Evolutionary conservation across 2,888 invertebrate genomes (phyloP), one percentile per base, ranked within the genome.

Genomic region (Pammene aurita): DNA sequence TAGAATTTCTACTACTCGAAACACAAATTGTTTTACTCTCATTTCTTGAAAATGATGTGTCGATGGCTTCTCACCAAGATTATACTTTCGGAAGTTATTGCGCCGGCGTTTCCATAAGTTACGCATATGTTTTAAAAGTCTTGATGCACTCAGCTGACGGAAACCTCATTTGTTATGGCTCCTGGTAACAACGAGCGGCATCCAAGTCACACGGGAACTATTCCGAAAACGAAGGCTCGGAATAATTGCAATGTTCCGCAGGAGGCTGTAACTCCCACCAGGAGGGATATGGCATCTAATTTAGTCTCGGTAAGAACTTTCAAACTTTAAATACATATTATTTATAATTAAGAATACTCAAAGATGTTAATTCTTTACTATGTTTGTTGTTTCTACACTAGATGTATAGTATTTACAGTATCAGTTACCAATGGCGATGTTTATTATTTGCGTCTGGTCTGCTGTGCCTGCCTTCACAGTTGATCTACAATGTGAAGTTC

Each of bases 161-260:
- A 75, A 76, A 76, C 52, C 63, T 44, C 64, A 48, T 48, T 55
- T 87, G 89, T 86, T 85, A 92, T 92, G 92, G 92, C 92, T 84
- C 92, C 92, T 84, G 92, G 91, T 76, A 92, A 90, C 83, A 92
- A 92, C 83, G 91, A 92, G 77, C 84, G 92, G 71, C 90, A 91
- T 80, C 85, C 92, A 78, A 84, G 87, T 79, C 91, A 92, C 78
- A 95, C 95, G 78, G 95, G 95, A 76, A 95, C 95, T 50, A 95
- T 95, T 78, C 95, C 95, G 75, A 95, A 95, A 89, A 92, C 93
- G 65, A 94, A 94, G 87, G 90, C 92, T 68, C 88, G 93, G 75
- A 94, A 94, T 80, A 94, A 94, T 83, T 94, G 94, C 86, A 92
- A 93, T 88, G 93, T 93, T 34, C 93, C 93, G 14, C 93, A 93